phyloP scores from a whole-genome alignment of 2,797 vertebrate genomes.

The Oreonectes daqikongensis region DNA sequence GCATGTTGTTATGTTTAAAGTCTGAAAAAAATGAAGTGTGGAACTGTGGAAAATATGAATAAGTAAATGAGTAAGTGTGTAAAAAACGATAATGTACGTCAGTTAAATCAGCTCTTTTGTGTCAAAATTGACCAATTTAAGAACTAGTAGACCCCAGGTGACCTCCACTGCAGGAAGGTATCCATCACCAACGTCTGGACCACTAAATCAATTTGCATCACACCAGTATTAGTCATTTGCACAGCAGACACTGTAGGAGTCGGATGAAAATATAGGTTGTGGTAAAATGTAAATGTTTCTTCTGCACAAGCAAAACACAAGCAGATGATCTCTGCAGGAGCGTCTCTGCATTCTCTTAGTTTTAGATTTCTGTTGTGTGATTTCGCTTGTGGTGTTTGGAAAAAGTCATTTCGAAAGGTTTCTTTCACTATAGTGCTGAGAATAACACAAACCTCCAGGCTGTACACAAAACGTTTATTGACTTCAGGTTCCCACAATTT shows the following conservation, averaged over 20 bases:
- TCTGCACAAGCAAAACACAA: background rate
- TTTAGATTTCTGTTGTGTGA: constrained; percentile 16
- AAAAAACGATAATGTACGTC: no score
- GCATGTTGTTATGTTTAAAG: no score
- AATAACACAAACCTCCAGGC: constrained; percentile 62
- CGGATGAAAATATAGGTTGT: background rate
- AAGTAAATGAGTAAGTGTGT: no score
- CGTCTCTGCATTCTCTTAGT: background rate
- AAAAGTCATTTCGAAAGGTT: constrained; percentile 34
- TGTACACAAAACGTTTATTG: constrained; percentile 57
- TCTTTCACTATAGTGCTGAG: constrained; percentile 27
- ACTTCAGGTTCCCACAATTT: constrained; percentile 48
- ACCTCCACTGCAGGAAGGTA: background rate
- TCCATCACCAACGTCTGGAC: constrained; percentile 11
- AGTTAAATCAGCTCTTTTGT: constrained; percentile 14
- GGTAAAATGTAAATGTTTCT: background rate
- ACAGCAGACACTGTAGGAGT: constrained; percentile 4
- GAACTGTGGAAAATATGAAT: no score
- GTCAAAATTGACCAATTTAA: constrained; percentile 17
- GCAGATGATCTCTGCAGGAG: background rate
- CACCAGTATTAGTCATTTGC: constrained; percentile 1
- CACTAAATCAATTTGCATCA: constrained; percentile 14
- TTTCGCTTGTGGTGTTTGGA: constrained; percentile 18
- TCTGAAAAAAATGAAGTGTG: no score
- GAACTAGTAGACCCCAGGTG: constrained; percentile 29